phyloP scores from a whole-genome alignment of 2,888 invertebrate species.

The Leptopilina myrica region DNA sequence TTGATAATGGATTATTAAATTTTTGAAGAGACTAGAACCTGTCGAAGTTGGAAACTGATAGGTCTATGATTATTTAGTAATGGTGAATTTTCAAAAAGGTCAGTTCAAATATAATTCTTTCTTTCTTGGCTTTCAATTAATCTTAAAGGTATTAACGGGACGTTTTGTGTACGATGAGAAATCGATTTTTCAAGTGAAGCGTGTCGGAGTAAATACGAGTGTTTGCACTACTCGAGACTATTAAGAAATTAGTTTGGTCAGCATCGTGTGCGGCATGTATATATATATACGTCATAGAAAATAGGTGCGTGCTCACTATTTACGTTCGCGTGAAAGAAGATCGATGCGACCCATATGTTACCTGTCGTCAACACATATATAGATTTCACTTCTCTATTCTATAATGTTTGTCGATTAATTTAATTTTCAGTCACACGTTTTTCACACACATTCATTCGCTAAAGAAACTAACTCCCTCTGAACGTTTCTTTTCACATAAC shows the following conservation, averaged over 20 bases:
- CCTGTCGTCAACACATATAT: constrained; percentile 7
- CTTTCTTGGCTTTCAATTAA: too few relatives aligned
- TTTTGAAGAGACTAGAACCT: too few relatives aligned
- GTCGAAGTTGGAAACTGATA: too few relatives aligned
- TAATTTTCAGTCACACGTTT: constrained; percentile 3
- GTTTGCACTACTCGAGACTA: constrained; percentile 32
- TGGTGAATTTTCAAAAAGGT: too few relatives aligned
- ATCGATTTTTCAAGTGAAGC: constrained; percentile 10
- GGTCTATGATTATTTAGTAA: too few relatives aligned
- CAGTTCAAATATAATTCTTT: too few relatives aligned
- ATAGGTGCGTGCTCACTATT: constrained; percentile 25
- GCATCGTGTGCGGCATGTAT: background rate
- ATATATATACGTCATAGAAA: background rate
- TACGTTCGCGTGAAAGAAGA: constrained; percentile 5
- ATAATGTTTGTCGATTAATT: constrained; percentile 27
- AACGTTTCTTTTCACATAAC: constrained; percentile 3
- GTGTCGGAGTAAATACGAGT: constrained; percentile 20
- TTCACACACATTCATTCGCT: background rate
- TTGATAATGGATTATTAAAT: too few relatives aligned
- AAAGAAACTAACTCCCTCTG: background rate
- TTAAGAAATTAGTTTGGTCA: constrained; percentile 38
- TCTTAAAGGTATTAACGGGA: too few relatives aligned
- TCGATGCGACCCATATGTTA: constrained; percentile 22
- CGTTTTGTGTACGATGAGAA: background rate
- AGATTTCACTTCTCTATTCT: background rate